Base-by-base conservation (phyloP, 2,113 vertebrate genomes). In the Perccottus glenii region DNA sequence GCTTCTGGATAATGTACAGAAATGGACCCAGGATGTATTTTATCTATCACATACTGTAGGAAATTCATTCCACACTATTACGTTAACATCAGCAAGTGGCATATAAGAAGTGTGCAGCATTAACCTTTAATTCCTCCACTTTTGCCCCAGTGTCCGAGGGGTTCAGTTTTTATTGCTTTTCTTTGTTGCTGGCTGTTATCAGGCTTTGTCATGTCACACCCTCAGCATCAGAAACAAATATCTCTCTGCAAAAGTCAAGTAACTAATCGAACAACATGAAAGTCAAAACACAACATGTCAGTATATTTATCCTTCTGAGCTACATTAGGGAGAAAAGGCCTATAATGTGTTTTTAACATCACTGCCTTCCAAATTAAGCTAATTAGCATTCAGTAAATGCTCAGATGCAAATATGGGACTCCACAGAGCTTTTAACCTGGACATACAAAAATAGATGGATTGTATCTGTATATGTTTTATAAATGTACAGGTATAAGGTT, bases 161-260 rank as follows among this genome's bases (percentile, higher is more conserved):
- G n/a, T 55, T 55, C 14, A 6, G 50, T 14, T 5, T 35, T 33
- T 55, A 55, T 55, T 55, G 11, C 36, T 55, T 55, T 55, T 7
- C 33, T 55, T 55, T 5, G 12, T 33, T 55, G 32, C 35, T 32
- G 36, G 52, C 52, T 55, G 52, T 12, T 55, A 33, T 55, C 52
- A 36, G 4, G 52, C 32, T 36, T 55, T 55, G 36, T 55, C 33
- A 55, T 35, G 32, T 55, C 52, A 55, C 52, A 38, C 14, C 32
- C 32, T 55, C 52, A 35, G 52, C n/a, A n/a, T n/a, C n/a, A n/a
- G n/a, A 55, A 55, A 36, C 33, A 55, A 55, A 55, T 55, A 55
- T 35, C 52, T 36, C 52, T 55, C 12, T 33, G 33, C 35, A 55
- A 12, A 55, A 55, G 52, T 55, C 32, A 38, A 36, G 32, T 9